Conservation (phyloP, 2,113 vertebrate species). For the Terrapene triunguis region DNA sequence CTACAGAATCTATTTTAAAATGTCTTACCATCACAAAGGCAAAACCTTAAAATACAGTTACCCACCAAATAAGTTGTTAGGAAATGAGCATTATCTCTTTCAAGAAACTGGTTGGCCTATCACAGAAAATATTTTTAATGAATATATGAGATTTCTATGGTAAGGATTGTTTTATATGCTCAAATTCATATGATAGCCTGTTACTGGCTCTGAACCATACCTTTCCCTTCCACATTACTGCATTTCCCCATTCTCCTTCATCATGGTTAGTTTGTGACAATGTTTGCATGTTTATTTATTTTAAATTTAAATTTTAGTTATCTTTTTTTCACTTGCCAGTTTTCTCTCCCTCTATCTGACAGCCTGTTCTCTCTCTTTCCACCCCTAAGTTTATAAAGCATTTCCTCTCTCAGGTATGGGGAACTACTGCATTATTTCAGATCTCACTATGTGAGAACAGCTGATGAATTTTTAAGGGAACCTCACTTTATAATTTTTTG, state of each 20-base stretch:
- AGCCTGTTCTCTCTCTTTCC: neutral
- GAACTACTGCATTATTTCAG: neutral
- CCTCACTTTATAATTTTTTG: neutral
- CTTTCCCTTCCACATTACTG: neutral
- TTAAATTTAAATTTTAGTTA: neutral
- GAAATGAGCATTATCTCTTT: neutral
- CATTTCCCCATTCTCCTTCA: neutral
- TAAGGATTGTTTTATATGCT: neutral
- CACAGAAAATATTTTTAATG: neutral
- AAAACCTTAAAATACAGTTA: neutral
- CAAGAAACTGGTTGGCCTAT: neutral
- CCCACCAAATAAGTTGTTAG: neutral
- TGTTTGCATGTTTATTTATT: neutral
- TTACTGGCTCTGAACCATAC: neutral
- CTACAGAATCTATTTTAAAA: neutral
- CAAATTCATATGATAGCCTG: neutral
- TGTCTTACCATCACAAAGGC: fast-evolving
- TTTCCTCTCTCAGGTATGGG: neutral
- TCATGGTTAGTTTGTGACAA: neutral
- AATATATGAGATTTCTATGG: neutral
- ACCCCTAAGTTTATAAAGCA: neutral
- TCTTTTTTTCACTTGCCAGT: neutral
- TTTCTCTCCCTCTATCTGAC: neutral
- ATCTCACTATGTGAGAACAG: neutral
- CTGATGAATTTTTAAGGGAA: neutral